Base-by-base conservation (phyloP, 2,113 vertebrate genomes). In the Syngnathus scovelli region DNA sequence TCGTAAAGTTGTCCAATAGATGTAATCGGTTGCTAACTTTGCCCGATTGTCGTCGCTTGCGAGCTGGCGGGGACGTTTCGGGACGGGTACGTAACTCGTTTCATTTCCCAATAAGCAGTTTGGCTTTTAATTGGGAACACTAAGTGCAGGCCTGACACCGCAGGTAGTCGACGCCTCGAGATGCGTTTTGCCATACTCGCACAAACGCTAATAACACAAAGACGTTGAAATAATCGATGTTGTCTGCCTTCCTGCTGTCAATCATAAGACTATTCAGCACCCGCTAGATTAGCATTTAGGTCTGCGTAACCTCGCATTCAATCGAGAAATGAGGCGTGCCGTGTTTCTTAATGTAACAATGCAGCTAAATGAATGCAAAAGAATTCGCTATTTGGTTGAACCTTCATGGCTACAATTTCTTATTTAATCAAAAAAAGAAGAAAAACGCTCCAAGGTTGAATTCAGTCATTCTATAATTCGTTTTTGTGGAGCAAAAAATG, bases 1-100 rank as follows among this genome's bases (percentile, higher is more conserved):
- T 81, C 51, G 66, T 48, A 82, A 74, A 72, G 60, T 71, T 77
- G 76, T 68, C 71, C 74, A 77, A 61, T 37, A 71, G 67, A 82
- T 82, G 36, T 52, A 74, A 85, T 85, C 76, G 65, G 64, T 56
- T 61, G 67, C 15, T 12, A 61, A 75, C 2, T 68, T 76, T 54
- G 46, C 69, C 13, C 27, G 66, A 70, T 38, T 46, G 49, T 76
- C 49, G 48, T 46, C 18, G 46, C 49, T 36, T 37, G 27, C 7
- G 7, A 37, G 33, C 33, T 51, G 18, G 46, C 48, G 9, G 64
- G 48, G 64, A 19, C 18, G 36, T 51, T 21, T 51, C 11, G 13
- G 5, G 10, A 23, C 7, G n/a, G 21, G 64, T 12, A 18, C 6
- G 39, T 10, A 21, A n/a, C 46, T 51, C 27, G n/a, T 51, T 65